phyloP scores from a whole-genome alignment of 2,888 invertebrate species.

The Branchipolynoe longqiensis region DNA sequence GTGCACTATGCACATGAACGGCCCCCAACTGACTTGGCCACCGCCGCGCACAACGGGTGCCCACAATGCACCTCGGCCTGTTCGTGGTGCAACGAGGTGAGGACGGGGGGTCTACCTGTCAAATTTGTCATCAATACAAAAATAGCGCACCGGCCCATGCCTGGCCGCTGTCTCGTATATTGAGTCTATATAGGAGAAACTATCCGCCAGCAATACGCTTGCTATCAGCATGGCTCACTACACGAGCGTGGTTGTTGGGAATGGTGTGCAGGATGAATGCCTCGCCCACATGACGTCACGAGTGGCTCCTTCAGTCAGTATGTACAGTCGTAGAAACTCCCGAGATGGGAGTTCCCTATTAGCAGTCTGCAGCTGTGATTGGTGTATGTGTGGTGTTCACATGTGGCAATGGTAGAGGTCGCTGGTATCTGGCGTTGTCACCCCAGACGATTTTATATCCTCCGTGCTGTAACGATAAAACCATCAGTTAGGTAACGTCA shows the following conservation, averaged over 20 bases:
- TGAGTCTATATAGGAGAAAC: background rate
- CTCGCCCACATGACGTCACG: background rate
- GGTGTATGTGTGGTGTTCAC: background rate
- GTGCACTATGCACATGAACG: background rate
- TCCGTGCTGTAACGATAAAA: no score
- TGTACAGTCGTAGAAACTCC: constrained; percentile 19
- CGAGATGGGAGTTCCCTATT: constrained; percentile 13
- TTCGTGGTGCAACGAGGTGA: background rate
- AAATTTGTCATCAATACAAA: background rate
- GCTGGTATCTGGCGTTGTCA: no score
- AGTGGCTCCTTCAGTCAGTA: constrained; percentile 12
- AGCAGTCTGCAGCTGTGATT: background rate
- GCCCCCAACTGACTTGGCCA: background rate
- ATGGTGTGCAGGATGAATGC: no score
- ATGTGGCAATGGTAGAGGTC: background rate
- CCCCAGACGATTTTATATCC: no score
- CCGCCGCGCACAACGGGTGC: no score
- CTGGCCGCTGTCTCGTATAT: background rate
- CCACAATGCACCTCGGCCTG: no score
- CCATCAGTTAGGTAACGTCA: no score
- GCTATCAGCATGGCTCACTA: no score
- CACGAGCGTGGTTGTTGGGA: background rate
- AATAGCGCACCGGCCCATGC: background rate
- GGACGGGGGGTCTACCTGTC: background rate
- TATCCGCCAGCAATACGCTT: background rate